Evolutionary conservation across 35 echinoderm and acorn worm species (phyloP), one percentile per base, ranked within the genome.

Genomic region (Strongylocentrotus purpuratus): DNA sequence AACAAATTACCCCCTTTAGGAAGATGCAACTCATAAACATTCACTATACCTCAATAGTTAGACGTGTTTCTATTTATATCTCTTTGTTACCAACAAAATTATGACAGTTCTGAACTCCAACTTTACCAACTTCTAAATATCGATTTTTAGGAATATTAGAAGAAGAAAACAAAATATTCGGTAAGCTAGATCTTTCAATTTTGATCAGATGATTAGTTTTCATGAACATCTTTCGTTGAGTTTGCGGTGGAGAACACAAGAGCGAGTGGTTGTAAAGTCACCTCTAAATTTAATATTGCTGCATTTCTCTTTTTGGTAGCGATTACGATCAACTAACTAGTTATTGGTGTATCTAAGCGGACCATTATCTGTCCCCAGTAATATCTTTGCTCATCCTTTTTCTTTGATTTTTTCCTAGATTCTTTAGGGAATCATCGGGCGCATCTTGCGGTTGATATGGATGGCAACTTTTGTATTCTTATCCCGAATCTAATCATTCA

Each of bases 381-480:
- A 78, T 78, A 78, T 78, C 65, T 78, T 78, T 78, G 65, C 65
- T 78, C 65, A 78, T 78, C 65, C 65, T 78, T 78, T 78, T 71
- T n/a, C 28, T 78, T 22, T 78, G 18, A 14, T n/a, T 78, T 78
- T 78, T 78, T 78, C 20, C 22, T 28, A 4, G 65, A 78, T 78
- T 78, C 65, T 78, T 78, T 78, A 41, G 87, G 87, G 32, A 46
- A 89, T 15, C 87, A 89, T 46, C 20, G 87, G 87, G 33, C 87
- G 87, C 32, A 89, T 89, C 87, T 89, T 89, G 87, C 87, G 87
- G 87, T 89, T 46, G 87, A 18, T 15, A 17, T 28, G 87, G 33
- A 89, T 89, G 87, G 87, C 45, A 46, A 46, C 87, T 9, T 89
- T 46, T 89, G 32, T 22, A 89, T 89, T 89, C 87, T 89, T 89